Percentiles rank a stretch among this genome's conserved stretches.
Conservation (phyloP, 1,140 invertebrate genomes). For the Ectropis grisescens region DNA sequence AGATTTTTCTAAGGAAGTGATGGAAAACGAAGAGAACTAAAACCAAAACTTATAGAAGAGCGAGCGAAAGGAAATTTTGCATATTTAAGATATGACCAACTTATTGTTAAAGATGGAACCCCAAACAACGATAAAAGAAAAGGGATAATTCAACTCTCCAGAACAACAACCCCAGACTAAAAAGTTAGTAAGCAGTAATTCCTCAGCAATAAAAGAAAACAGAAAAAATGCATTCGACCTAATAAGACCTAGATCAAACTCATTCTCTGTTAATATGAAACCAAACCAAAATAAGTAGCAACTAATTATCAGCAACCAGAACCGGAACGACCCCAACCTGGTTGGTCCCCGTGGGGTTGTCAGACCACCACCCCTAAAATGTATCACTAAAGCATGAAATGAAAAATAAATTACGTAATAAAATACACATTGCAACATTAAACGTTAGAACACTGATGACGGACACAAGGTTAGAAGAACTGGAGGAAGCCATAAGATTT, state of each 20-base stretch:
- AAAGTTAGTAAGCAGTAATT: constrained; percentile 5
- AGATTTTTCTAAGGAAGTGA: constrained; percentile 19
- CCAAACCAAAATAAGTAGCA: constrained; percentile 13
- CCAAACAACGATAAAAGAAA: constrained; percentile 21
- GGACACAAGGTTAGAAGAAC: too few species aligned
- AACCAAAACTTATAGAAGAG: constrained; percentile 16
- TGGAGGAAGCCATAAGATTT: too few species aligned
- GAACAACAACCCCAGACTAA: constrained; percentile 3
- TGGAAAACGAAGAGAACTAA: constrained; percentile 16
- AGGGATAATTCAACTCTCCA: constrained; percentile 15
- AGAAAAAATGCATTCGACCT: background rate
- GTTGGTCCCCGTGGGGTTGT: constrained; percentile 1
- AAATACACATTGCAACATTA: constrained; percentile 12
- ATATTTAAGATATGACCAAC: constrained; percentile 16
- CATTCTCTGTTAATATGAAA: constrained; percentile 4
- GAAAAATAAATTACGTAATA: constrained; percentile 5
- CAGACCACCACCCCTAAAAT: constrained; percentile 8
- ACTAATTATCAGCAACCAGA: constrained; percentile 13
- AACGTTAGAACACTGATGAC: constrained; percentile 15
- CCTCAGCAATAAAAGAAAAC: constrained; percentile 1
- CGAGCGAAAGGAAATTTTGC: constrained; percentile 14
- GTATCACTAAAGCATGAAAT: background rate
- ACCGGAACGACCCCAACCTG: constrained; percentile 14
- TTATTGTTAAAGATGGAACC: constrained; percentile 15
- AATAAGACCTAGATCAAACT: background rate